Conservation (phyloP, 2,888 invertebrate species). For the Ornithoptera alexandrae region DNA sequence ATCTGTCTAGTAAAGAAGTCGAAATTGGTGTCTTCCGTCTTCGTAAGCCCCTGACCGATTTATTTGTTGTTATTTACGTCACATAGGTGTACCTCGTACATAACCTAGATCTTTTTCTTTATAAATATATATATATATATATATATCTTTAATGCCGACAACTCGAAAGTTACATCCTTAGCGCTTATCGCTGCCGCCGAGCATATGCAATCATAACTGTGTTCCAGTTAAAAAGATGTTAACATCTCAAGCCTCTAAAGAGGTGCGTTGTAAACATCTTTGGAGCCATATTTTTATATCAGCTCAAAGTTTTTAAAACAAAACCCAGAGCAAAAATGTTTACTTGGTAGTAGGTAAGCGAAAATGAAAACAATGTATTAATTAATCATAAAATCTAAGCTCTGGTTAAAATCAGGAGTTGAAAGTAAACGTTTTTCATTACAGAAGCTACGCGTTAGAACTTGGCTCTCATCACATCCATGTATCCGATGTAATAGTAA, state of each 20-base stretch:
- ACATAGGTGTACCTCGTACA: not conserved
- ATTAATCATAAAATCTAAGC: slow-evolving; percentile 39
- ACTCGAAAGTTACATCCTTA: too few species aligned
- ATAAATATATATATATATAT: too few species aligned
- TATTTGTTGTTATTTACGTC: slow-evolving; percentile 13
- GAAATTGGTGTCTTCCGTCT: slow-evolving; percentile 61
- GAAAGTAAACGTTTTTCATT: slow-evolving; percentile 38
- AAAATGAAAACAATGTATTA: slow-evolving; percentile 37
- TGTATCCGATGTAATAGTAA: slow-evolving; percentile 24
- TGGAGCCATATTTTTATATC: too few species aligned
- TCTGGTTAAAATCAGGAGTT: slow-evolving; percentile 33
- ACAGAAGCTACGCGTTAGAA: slow-evolving; percentile 43
- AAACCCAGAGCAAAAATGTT: too few species aligned
- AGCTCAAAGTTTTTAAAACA: too few species aligned
- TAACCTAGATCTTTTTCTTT: not conserved
- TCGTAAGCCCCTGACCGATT: slow-evolving; percentile 31
- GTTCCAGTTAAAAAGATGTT: too few species aligned
- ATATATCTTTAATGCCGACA: too few species aligned
- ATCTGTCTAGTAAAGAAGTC: slow-evolving; percentile 55
- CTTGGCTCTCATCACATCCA: slow-evolving; percentile 35
- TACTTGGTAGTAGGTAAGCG: too few species aligned
- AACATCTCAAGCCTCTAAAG: too few species aligned
- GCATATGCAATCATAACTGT: too few species aligned
- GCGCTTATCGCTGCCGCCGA: too few species aligned
- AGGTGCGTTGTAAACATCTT: too few species aligned